Evolutionary conservation across 2,113 vertebrate genomes (phyloP), one percentile per base, ranked within the genome.

Genomic region (Cheilinus undulatus): DNA sequence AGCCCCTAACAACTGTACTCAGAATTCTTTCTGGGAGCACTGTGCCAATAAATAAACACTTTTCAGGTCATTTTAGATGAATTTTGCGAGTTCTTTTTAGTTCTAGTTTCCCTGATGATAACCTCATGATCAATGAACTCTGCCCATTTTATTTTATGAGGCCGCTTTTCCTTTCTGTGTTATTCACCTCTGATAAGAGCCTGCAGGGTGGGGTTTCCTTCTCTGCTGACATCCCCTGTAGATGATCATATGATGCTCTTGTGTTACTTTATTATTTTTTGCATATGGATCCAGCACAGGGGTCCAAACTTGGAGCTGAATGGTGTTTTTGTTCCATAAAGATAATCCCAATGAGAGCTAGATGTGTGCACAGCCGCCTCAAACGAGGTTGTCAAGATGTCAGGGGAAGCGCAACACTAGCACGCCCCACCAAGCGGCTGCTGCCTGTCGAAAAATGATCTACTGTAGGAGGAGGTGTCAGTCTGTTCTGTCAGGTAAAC

Each of bases 261-360:
- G 87, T 89, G 88, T 86, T 86, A 61, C 88, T 84, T 79, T 70
- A 71, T 89, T 89, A 89, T 90, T 73, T 90, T 86, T 91, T 87
- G 80, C 90, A 88, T 83, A 83, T 91, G 87, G 82, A 84, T 82
- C 22, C 49, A 19, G 71, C 86, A 82, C 86, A 1, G 54, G 65
- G 62, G 83, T 86, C 82, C 87, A 91, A 88, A 72, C 82, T 83
- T 58, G 24, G 76, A 86, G 87, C 58, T 86, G 87, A 90, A 90
- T 89, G 60, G 80, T 88, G 87, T 89, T 87, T 90, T 90, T 90
- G 87, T 91, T 91, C 82, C 75, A 79, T 71, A 66, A 68, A 69
- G 84, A 86, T 84, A 84, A 80, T 88, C 87, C 81, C 45, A 40
- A 82, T 76, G 86, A 85, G 78, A 84, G 69, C 53, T 75, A 72